A percentile compares a stretch with the other conserved stretches of the same genome.
These are phyloP conservation scores for Syngnathoides biaculeatus DNA, from an alignment of 2,113 vertebrate genomes.

Conservation along the genomic window DNA sequence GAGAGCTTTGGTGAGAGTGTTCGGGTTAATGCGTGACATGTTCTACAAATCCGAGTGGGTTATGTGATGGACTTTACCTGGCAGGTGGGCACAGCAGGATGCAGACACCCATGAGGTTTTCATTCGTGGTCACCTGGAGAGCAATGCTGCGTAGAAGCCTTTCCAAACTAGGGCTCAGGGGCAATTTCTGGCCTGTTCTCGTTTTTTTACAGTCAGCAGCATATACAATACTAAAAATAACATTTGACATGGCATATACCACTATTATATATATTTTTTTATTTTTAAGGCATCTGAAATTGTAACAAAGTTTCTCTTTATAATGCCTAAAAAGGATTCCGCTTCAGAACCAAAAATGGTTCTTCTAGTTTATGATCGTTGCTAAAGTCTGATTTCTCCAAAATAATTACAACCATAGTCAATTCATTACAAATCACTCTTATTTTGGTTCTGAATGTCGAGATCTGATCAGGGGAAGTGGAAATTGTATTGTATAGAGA, in stretches of 20 bases:
- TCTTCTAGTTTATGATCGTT: not conserved
- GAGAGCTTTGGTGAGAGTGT: slow-evolving; percentile 20
- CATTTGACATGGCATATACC: not conserved
- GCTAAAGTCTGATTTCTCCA: not conserved
- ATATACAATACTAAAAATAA: not conserved
- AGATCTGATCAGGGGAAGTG: not conserved
- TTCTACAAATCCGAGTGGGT: not conserved
- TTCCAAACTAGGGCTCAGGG: not conserved
- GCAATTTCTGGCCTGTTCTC: not conserved
- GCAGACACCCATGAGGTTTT: slow-evolving; percentile 4
- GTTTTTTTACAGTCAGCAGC: not conserved
- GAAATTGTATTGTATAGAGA: not conserved
- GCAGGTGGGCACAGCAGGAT: slow-evolving; percentile 26
- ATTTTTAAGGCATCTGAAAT: not conserved
- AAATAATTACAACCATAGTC: not conserved
- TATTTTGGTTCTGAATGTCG: not conserved
- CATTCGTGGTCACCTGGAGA: not conserved
- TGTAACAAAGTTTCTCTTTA: not conserved
- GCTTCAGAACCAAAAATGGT: not conserved
- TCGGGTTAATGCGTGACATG: slow-evolving; percentile 28
- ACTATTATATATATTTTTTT: too few relatives aligned
- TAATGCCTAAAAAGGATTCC: too few relatives aligned
- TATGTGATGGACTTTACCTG: not conserved
- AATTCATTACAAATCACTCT: not conserved
- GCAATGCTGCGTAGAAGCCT: not conserved